Conservation (phyloP, 2,888 invertebrate species). For the Ectemnius lituratus region DNA sequence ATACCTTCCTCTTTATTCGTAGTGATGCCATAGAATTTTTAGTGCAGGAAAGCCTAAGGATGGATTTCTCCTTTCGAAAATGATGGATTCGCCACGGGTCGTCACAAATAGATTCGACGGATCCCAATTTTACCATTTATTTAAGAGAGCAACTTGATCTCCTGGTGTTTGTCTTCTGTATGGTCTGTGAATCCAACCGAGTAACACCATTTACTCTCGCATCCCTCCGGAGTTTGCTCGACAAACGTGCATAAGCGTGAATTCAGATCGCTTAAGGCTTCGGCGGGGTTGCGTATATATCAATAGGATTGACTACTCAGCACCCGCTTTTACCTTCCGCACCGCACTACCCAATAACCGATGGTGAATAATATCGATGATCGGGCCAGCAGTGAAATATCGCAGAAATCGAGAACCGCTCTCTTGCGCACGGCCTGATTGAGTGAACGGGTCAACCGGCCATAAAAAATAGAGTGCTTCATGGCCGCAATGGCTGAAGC, state of each 20-base stretch:
- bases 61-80: too few relatives aligned
- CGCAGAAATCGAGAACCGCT: conserved; percentile 6
- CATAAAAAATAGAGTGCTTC: conserved; percentile 41
- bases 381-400: conserved; percentile 35
- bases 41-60: too few relatives aligned
- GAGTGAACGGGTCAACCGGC: conserved; percentile 23
- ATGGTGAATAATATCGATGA: conserved; percentile 38
- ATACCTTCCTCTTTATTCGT: too few relatives aligned
- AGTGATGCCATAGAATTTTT: background rate
- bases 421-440: conserved; percentile 12
- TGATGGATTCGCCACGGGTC: too few relatives aligned
- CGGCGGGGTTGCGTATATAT: background rate
- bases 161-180: too few relatives aligned
- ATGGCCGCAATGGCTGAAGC: conserved; percentile 22
- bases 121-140: too few relatives aligned
- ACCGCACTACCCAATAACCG: conserved; percentile 14
- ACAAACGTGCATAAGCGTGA: background rate
- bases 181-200: too few relatives aligned
- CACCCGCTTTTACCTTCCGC: conserved; percentile 22
- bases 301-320: conserved; percentile 8
- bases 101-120: too few relatives aligned
- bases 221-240: conserved; percentile 18
- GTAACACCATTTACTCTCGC: background rate
- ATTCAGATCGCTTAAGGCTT: background rate
- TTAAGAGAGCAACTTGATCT: too few relatives aligned